Base-by-base conservation (phyloP, 2,888 invertebrate genomes). In the Morinoia aosen region DNA sequence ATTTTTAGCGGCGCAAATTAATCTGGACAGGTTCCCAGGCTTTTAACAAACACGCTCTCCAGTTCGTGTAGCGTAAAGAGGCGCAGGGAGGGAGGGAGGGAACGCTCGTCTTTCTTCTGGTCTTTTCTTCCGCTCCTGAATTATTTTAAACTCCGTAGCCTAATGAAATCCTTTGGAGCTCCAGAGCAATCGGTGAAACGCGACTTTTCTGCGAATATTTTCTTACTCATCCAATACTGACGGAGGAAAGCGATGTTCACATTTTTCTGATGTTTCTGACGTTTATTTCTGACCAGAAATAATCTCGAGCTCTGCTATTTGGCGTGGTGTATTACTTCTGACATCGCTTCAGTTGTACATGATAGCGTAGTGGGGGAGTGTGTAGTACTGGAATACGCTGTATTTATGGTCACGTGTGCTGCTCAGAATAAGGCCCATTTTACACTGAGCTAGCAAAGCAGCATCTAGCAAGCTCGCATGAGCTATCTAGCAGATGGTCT, bases 1-100 rank as follows among this genome's bases (percentile, higher is more conserved):
- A 48, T 90, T 90, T 90, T 90, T 40, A 90, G 90, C 10, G 14
- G 90, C 90, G 48, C 40, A 90, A 40, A 90, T 90, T 90, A 90
- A 90, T 90, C 90, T 90, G 40, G 90, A 76, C 90, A 90, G 90
- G 14, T 39, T 39, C 16, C 19, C 8, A 33, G 76, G 76, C 76
- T 76, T 76, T 76, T 76, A 76, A 76, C 76, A 16, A 76, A 76
- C 76, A 76, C 76, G 76, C 76, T 76, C 33, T 76, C 76, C 3
- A 48, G 76, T 16, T 33, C 61, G 61, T 61, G 76, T 33, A 76
- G 76, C 76, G 19, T 76, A 19, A 76, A 25, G 25, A 16, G 76
- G 76, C 12, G 64, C 2, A 48, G 48, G 48, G 48, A 48, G 48
- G 48, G 48, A 48, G 48, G 48, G 48, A 48, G 48, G 48, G 3